A percentile compares a stretch with the other conserved stretches of the same genome.
These are phyloP conservation scores for Noctua janthina DNA, from an alignment of 2,888 invertebrate species.

Conservation along the genomic window DNA sequence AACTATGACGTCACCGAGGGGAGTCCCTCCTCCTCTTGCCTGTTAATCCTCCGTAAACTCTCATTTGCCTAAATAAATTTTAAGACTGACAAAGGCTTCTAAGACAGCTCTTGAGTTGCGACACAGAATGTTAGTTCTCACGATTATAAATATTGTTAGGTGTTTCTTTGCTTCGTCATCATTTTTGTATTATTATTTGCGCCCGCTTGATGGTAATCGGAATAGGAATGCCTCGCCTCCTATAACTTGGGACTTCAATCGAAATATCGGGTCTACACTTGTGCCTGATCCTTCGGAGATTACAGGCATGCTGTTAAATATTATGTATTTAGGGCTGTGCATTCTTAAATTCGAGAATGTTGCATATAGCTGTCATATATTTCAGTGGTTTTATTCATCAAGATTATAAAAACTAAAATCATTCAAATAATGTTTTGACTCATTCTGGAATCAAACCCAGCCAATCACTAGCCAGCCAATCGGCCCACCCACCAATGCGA, in stretches of 20 bases:
- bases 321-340: too few species aligned
- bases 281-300: too few species aligned
- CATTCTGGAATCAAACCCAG: too few species aligned
- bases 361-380: too few species aligned
- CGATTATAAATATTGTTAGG: neutral
- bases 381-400: too few species aligned
- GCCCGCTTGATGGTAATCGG: neutral
- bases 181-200: neutral
- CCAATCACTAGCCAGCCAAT: too few species aligned
- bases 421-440: too few species aligned
- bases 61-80: constrained; percentile 48
- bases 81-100: constrained; percentile 23
- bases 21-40: neutral
- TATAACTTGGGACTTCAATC: neutral
- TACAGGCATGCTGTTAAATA: too few species aligned
- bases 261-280: too few species aligned
- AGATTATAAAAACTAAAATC: too few species aligned
- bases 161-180: neutral
- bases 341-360: too few species aligned
- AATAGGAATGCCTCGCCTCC: neutral
- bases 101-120: neutral
- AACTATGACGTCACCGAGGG: constrained; percentile 23
- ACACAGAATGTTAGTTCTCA: neutral
- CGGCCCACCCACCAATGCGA: too few species aligned
- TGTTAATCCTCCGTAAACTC: constrained; percentile 35